phyloP scores from a whole-genome alignment of 2,888 invertebrate species.

The Drosophila falleni region DNA sequence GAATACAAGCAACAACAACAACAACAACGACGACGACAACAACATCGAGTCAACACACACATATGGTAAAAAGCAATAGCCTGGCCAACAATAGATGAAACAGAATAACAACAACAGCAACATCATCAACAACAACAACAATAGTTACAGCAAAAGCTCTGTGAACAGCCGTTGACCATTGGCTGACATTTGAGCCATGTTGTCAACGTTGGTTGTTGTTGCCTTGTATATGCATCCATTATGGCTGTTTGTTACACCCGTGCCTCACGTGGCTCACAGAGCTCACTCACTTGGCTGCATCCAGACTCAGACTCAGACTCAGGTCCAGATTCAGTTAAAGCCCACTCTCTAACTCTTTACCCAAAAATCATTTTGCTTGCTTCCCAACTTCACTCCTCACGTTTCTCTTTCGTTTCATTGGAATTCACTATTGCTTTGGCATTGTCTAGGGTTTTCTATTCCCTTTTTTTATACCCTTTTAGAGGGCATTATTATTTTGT shows the following conservation, averaged over 20 bases:
- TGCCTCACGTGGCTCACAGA: constrained; percentile 36
- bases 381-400: constrained; percentile 9
- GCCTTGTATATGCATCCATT: constrained; percentile 68
- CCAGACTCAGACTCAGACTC: constrained; percentile 14
- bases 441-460: constrained; percentile 5
- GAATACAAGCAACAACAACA: constrained; percentile 44
- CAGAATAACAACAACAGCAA: constrained; percentile 21
- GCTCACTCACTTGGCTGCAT: constrained; percentile 25
- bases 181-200: constrained; percentile 81
- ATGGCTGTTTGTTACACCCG: constrained; percentile 69
- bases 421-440: constrained; percentile 56
- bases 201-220: constrained; percentile 72
- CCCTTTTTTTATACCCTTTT: neutral
- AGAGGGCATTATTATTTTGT: neutral
- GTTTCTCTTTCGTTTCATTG: constrained; percentile 63
- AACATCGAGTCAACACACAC: constrained; percentile 55
- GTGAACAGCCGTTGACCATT: constrained; percentile 69
- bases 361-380: constrained; percentile 24
- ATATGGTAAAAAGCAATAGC: constrained; percentile 46
- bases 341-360: constrained; percentile 12
- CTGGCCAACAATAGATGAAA: constrained; percentile 48
- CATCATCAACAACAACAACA: constrained; percentile 39
- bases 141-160: constrained; percentile 43
- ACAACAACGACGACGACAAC: constrained; percentile 18
- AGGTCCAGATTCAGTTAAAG: constrained; percentile 9